These are phyloP conservation scores for Discoglossus pictus DNA, from an alignment of 2,797 vertebrate species.

Conservation along the genomic window DNA sequence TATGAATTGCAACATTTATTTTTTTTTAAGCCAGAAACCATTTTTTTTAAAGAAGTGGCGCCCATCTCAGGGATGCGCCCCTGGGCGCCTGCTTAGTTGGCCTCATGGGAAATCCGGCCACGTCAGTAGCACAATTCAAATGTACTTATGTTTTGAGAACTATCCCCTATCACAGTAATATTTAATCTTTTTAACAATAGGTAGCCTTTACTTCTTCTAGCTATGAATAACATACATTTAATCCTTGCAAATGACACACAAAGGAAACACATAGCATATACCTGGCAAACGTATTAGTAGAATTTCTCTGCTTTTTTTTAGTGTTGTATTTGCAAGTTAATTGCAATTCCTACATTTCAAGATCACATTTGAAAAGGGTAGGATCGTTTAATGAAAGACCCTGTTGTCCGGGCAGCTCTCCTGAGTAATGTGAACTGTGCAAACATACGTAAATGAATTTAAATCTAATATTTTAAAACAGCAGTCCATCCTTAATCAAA, in stretches of 20 bases:
- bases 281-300: slow-evolving; percentile 24
- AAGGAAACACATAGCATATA: slow-evolving; percentile 38
- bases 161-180: slow-evolving; percentile 25
- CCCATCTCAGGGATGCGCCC: no score
- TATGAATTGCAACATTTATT: slow-evolving; percentile 26
- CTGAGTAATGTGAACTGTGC: slow-evolving; percentile 42
- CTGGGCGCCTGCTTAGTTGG: no score
- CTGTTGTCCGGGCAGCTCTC: slow-evolving; percentile 31
- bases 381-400: slow-evolving; percentile 41
- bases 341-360: slow-evolving; percentile 30
- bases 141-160: no score
- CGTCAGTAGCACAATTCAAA: no score
- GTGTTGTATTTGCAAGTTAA: slow-evolving; percentile 15
- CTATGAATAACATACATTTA: slow-evolving; percentile 27
- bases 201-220: slow-evolving; percentile 18
- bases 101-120: no score
- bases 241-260: slow-evolving; percentile 15
- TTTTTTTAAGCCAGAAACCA: slow-evolving; percentile 4
- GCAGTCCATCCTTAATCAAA: slow-evolving; percentile 49
- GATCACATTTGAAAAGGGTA: slow-evolving; percentile 21
- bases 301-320: slow-evolving; percentile 10
- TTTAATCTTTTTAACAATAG: slow-evolving; percentile 22
- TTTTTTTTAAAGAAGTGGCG: no score
- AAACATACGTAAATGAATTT: slow-evolving; percentile 45
- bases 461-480: slow-evolving; percentile 52